These are phyloP conservation scores for Scomber colias DNA, from an alignment of 2,113 vertebrate genomes.

Conservation along the genomic window DNA sequence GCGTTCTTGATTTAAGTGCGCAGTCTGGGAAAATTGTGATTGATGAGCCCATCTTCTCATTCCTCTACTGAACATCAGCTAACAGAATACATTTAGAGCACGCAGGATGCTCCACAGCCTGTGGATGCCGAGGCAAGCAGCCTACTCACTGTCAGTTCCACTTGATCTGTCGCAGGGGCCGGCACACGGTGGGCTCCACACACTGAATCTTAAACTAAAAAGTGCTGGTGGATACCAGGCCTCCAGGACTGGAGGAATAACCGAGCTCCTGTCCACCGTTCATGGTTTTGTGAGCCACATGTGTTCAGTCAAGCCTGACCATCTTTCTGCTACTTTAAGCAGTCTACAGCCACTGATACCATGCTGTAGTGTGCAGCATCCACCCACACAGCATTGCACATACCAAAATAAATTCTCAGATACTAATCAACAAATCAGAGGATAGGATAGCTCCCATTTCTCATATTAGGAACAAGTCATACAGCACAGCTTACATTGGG, in stretches of 20 bases:
- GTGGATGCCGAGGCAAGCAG: conserved; percentile 54
- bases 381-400: conserved; percentile 46
- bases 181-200: conserved; percentile 42
- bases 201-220: conserved; percentile 70
- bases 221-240: conserved; percentile 53
- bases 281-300: conserved; percentile 36
- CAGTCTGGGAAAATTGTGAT: conserved; percentile 71
- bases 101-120: conserved; percentile 54
- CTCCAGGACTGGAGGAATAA: conserved; percentile 58
- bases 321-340: conserved; percentile 62
- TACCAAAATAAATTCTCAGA: conserved; percentile 39
- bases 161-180: conserved; percentile 69
- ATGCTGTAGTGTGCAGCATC: conserved; percentile 33
- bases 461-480: conserved; percentile 56
- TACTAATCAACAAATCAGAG: conserved; percentile 70
- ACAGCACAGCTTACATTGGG: conserved; percentile 47
- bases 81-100: conserved; percentile 58
- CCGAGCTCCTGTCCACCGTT: conserved; percentile 41
- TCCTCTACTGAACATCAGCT: conserved; percentile 56
- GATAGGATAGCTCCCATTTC: conserved; percentile 45
- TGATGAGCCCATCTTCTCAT: conserved; percentile 71
- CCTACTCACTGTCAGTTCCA: conserved; percentile 76
- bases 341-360: conserved; percentile 11
- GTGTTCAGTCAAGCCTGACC: conserved; percentile 67
- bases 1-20: conserved; percentile 52